Conservation (phyloP, 2,113 vertebrate genomes). For the Tor tambroides region DNA sequence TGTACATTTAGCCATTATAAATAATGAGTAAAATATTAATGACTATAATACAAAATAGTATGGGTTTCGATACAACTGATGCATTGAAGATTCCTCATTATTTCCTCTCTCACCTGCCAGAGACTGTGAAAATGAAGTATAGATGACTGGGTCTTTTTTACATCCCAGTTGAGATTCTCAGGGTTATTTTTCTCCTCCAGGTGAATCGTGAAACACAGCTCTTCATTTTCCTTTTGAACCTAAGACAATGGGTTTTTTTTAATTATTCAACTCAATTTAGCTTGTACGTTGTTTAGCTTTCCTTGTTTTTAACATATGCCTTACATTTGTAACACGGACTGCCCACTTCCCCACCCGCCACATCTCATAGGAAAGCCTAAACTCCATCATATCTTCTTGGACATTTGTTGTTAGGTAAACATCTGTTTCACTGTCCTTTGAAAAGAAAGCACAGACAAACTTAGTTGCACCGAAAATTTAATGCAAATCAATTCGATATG, state of each 20-base stretch:
- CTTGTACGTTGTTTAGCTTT: background rate
- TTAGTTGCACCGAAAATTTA: background rate
- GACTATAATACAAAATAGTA: background rate
- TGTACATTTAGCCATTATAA: background rate
- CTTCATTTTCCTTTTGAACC: slow-evolving; percentile 65
- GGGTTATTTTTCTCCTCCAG: slow-evolving; percentile 73
- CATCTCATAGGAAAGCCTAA: slow-evolving; percentile 78
- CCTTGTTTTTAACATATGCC: slow-evolving; percentile 58
- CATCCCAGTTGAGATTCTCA: slow-evolving; percentile 77
- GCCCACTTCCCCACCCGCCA: slow-evolving; percentile 75
- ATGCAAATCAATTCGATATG: background rate
- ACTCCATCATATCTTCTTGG: slow-evolving; percentile 76
- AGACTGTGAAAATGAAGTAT: slow-evolving; percentile 68
- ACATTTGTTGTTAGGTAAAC: slow-evolving; percentile 59
- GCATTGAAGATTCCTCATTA: background rate
- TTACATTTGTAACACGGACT: slow-evolving; percentile 74
- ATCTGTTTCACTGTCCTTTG: slow-evolving; percentile 71
- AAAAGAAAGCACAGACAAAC: slow-evolving; percentile 32
- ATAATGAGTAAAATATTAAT: background rate
- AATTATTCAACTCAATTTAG: background rate
- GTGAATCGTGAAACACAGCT: slow-evolving; percentile 72
- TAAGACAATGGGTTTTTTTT: slow-evolving; percentile 28
- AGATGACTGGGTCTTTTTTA: slow-evolving; percentile 72
- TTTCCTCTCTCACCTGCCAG: slow-evolving; percentile 70
- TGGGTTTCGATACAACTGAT: background rate